Evolutionary conservation across 1,140 invertebrate species (phyloP).

Genomic region (Tetragnatha versicolor): DNA sequence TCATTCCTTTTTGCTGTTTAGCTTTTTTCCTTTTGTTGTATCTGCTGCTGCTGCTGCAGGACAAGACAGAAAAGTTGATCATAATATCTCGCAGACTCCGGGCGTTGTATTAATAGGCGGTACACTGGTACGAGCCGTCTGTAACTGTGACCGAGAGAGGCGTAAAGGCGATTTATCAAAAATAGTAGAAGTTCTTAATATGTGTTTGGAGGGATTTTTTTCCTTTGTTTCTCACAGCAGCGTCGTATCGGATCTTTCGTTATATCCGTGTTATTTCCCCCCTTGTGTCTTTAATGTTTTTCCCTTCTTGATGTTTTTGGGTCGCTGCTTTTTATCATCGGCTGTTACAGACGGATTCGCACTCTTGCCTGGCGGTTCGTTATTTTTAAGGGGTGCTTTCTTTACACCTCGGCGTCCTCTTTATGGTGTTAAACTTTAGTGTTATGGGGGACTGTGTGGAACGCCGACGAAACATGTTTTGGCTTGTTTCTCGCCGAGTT

Average conservation of each 20-base stretch:
- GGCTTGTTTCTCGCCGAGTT: no score
- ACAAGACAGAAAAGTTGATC: conserved; percentile 34
- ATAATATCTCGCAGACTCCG: conserved; percentile 18
- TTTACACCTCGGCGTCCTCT: no score
- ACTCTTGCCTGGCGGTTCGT: no score
- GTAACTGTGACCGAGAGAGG: no score
- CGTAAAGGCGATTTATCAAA: conserved; percentile 26
- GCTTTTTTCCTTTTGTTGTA: neutral
- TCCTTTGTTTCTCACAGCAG: neutral
- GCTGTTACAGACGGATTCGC: no score
- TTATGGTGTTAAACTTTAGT: no score
- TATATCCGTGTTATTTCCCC: neutral
- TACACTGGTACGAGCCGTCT: no score
- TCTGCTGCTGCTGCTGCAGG: neutral
- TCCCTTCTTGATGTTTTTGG: neutral
- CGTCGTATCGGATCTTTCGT: neutral
- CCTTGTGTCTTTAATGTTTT: neutral
- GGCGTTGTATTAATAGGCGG: conserved; percentile 9
- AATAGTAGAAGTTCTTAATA: conserved; percentile 25
- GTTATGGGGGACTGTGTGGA: no score
- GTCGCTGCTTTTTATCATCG: no score
- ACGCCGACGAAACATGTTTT: no score
- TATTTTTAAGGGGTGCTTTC: no score
- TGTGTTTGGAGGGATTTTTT: conserved; percentile 20
- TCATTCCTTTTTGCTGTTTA: neutral